Base-by-base conservation (phyloP, 2,888 invertebrate genomes). In the Macaria notata region DNA sequence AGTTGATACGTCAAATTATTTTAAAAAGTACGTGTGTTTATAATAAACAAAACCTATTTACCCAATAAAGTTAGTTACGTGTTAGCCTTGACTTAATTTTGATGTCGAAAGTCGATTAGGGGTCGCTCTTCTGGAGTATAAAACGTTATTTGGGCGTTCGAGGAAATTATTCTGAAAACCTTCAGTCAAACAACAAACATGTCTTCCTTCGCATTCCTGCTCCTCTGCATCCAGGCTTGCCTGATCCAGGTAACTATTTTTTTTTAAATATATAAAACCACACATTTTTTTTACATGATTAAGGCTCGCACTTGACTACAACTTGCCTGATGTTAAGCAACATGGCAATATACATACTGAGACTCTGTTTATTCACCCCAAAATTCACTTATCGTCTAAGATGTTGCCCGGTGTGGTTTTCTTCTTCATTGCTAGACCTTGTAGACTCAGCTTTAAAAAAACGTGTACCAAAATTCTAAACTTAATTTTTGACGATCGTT, bases 181-280 rank as follows among this genome's bases (percentile, higher is more conserved):
- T 36, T 61, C 59, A 60, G 62, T 61, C 41, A 39, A 62, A 54
- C 9, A 51, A 51, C 46, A 54, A 68, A 53, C 53, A 69, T 69
- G 69, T 63, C 68, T 55, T 52, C 59, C 44, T 68, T 63, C 49
- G 49, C 53, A 36, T 47, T 64, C 31, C n/a, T 66, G 4, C 46
- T 63, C 9, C 45, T 69, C 31, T 66, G 66, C 63, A 9, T 9
- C 58, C 70, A 68, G 61, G 68, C 66, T 67, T 65, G 66, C 62
- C 58, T 69, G 65, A 56, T 70, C 49, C 71, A 72, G 70, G 76
- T 76, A 68, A 70, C 38, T 6, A 41, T 41, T 6, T 36, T 2
- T 3, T 36, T 19, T 1, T 19, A 19, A 19, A 19, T 19, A 19
- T 19, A 19, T n/a, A n/a, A n/a, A n/a, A n/a, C n/a, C n/a, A n/a